Conservation (phyloP, 2,113 vertebrate genomes). For the Brachypteracias leptosomus region DNA sequence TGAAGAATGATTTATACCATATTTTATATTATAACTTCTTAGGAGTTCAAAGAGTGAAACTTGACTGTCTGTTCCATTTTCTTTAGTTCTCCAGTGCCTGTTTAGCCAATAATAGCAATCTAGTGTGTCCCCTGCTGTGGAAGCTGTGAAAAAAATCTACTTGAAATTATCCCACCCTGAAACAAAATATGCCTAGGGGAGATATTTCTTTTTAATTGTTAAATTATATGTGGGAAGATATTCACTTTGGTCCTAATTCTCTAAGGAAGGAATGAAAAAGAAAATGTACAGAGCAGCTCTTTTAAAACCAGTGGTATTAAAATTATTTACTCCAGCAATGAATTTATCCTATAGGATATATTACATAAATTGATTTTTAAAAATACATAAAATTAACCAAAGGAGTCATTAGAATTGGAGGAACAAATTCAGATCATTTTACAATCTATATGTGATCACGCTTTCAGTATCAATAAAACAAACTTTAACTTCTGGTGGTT, state of each 20-base stretch:
- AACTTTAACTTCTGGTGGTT: not conserved
- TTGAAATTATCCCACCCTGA: not conserved
- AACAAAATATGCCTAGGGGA: not conserved
- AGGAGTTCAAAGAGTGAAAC: not conserved
- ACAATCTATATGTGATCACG: not conserved
- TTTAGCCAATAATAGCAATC: not conserved
- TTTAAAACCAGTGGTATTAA: not conserved
- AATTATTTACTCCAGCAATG: not conserved
- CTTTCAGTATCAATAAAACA: not conserved
- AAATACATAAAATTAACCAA: not conserved
- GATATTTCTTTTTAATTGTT: not conserved
- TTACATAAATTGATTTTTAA: not conserved
- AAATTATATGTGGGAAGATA: not conserved
- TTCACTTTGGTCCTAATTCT: not conserved
- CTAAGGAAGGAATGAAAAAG: not conserved
- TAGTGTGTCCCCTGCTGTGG: not conserved
- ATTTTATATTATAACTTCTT: not conserved
- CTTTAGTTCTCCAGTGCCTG: not conserved
- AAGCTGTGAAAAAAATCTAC: not conserved
- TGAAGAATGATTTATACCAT: not conserved
- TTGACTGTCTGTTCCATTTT: not conserved
- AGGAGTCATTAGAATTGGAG: not conserved
- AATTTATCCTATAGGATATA: not conserved
- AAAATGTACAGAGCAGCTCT: not conserved
- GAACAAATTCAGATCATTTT: not conserved